Conservation (phyloP, 2,797 vertebrate genomes). For the Danio tinwini region DNA sequence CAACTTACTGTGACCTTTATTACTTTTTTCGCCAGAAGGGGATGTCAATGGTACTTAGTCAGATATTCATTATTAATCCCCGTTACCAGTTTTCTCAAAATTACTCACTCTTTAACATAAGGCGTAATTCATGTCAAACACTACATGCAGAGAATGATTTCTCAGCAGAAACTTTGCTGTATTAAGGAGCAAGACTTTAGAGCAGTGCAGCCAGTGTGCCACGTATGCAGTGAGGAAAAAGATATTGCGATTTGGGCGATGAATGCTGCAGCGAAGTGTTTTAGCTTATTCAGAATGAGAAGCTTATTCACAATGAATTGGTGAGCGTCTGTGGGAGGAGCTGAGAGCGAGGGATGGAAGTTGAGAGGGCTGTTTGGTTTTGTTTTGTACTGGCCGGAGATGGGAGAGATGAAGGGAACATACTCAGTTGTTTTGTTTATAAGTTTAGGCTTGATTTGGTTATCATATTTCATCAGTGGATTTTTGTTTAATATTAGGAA, state of each 20-base stretch:
- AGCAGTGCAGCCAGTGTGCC: background rate
- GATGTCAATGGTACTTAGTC: background rate
- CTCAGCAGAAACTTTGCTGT: background rate
- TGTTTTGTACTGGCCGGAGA: conserved; percentile 8
- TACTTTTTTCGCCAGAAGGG: background rate
- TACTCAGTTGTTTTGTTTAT: conserved; percentile 9
- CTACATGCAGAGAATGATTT: background rate
- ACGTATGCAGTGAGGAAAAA: conserved; percentile 4
- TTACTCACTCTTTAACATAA: background rate
- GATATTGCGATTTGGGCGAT: conserved; percentile 32
- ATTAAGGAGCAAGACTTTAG: conserved; percentile 1
- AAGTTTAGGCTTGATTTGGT: background rate
- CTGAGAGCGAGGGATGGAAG: background rate
- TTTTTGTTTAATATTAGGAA: conserved; percentile 18
- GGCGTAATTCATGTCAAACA: background rate
- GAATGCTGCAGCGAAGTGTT: conserved; percentile 34
- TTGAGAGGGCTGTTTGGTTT: conserved; percentile 24
- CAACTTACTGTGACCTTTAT: conserved; percentile 21
- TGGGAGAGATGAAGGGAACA: background rate
- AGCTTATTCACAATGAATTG: conserved; percentile 40
- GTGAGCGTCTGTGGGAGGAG: conserved; percentile 38
- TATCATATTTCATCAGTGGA: background rate
- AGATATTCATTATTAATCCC: conserved; percentile 1
- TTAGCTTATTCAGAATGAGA: conserved; percentile 30
- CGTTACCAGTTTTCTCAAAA: background rate